These are phyloP conservation scores for Orthonyx spaldingii DNA, from an alignment of 2,113 vertebrate genomes.

Conservation along the genomic window DNA sequence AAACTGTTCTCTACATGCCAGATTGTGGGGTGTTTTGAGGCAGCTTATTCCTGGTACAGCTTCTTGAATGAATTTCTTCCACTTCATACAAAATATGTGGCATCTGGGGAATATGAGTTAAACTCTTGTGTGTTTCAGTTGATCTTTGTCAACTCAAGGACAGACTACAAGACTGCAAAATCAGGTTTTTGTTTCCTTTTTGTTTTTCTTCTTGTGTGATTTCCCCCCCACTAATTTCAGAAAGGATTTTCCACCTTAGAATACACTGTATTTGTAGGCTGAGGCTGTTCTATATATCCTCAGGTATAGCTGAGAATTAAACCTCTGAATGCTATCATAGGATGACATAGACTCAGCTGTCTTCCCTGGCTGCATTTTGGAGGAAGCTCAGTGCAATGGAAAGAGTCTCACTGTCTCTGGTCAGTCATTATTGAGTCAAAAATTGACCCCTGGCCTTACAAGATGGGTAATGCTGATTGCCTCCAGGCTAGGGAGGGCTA, in stretches of 20 bases:
- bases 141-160: not conserved
- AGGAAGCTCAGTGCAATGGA: not conserved
- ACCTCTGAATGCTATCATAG: not conserved
- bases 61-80: not conserved
- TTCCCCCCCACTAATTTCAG: fast-evolving
- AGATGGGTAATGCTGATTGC: not conserved
- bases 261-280: not conserved
- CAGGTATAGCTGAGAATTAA: not conserved
- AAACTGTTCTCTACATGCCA: not conserved
- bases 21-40: not conserved
- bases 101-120: not conserved
- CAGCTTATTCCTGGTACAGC: not conserved
- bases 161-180: not conserved
- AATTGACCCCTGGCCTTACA: not conserved
- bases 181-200: not conserved
- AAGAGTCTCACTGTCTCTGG: not conserved
- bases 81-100: not conserved
- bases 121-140: not conserved
- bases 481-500: not conserved
- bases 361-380: not conserved
- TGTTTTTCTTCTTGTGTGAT: not conserved
- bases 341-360: fast-evolving
- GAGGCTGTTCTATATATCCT: not conserved
- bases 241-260: not conserved
- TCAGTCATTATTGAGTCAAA: not conserved